These are phyloP conservation scores for Apotomis betuletana DNA, from an alignment of 2,888 invertebrate genomes.

Conservation along the genomic window DNA sequence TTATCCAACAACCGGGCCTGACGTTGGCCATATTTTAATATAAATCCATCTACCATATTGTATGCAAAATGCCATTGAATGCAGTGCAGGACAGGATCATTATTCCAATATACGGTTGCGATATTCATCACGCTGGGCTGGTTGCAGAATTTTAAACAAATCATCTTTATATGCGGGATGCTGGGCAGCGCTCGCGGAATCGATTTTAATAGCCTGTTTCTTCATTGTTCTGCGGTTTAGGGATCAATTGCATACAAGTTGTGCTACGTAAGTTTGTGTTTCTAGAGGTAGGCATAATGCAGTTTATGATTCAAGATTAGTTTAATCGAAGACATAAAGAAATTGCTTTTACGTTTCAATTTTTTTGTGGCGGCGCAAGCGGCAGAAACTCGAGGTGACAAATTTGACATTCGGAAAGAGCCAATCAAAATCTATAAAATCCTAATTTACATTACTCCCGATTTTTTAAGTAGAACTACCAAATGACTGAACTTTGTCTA, in stretches of 20 bases:
- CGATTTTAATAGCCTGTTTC: conserved; percentile 63
- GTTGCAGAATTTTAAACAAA: conserved; percentile 81
- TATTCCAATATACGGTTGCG: conserved; percentile 80
- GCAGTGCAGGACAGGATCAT: conserved; percentile 81
- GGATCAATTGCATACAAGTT: conserved; percentile 17
- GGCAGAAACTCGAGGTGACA: too few relatives aligned
- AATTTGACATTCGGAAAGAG: too few relatives aligned
- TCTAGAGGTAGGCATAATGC: too few relatives aligned
- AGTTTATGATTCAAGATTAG: too few relatives aligned
- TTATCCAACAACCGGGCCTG: conserved; percentile 80
- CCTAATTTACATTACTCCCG: too few relatives aligned
- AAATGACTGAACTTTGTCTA: too few relatives aligned
- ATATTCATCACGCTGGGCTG: conserved; percentile 78
- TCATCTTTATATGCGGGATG: conserved; percentile 76
- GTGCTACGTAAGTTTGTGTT: background rate
- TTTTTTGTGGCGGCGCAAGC: too few relatives aligned
- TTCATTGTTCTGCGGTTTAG: conserved; percentile 39
- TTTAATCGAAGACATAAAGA: too few relatives aligned
- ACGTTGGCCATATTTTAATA: conserved; percentile 83
- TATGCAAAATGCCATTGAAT: conserved; percentile 84
- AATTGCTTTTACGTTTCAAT: too few relatives aligned
- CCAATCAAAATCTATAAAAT: too few relatives aligned
- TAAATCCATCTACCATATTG: conserved; percentile 83
- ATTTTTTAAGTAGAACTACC: too few relatives aligned
- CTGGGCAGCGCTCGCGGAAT: conserved; percentile 55